Evolutionary conservation across 2,113 vertebrate species (phyloP), one percentile per base, ranked within the genome.

Genomic region (Myrmophylax atrothorax): DNA sequence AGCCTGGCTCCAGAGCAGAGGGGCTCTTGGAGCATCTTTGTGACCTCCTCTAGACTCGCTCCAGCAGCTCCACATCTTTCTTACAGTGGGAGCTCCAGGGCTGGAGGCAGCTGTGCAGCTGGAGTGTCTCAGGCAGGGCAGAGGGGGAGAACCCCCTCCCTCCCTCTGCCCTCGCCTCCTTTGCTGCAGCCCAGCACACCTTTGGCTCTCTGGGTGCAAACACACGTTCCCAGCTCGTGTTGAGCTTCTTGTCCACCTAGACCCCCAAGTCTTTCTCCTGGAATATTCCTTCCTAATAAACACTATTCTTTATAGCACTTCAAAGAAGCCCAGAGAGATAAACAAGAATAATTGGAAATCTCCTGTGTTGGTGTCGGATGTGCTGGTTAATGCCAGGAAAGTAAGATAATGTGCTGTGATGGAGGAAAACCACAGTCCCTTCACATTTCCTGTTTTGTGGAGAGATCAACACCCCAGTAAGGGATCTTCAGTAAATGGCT

Each of bases 151-250:
- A 6, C 17, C 62, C 28, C 17, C 38, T 25, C 46, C 62, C n/a
- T 7, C 53, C 18, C 62, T 62, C 38, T 40, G 38, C 38, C 38
- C 38, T 40, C 10, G 69, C 69, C 53, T 53, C 28, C 59, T n/a
- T 9, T 14, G 38, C 24, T 38, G 38, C 46, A 82, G 53, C 69
- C 23, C 53, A 68, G 62, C 38, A 38, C 28, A 17, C 67, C 18
- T 29, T 6, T 3, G 10, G 23, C 28, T n/a, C 60, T 68, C 47
- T 68, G 56, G 66, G n/a, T 72, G 24, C 46, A 89, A 60, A 68
- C 1, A 0, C 70, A 53, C 3, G 0, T 14, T 75, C 10, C 5
- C 2, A 4, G 77, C 19, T 75, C 19, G 2, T 18, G 38, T 14
- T 31, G 55, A 76, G 28, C n/a, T 83, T 47, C 63, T n/a, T 12